phyloP scores from a whole-genome alignment of 2,888 invertebrate genomes.

The Augiades crinisus region DNA sequence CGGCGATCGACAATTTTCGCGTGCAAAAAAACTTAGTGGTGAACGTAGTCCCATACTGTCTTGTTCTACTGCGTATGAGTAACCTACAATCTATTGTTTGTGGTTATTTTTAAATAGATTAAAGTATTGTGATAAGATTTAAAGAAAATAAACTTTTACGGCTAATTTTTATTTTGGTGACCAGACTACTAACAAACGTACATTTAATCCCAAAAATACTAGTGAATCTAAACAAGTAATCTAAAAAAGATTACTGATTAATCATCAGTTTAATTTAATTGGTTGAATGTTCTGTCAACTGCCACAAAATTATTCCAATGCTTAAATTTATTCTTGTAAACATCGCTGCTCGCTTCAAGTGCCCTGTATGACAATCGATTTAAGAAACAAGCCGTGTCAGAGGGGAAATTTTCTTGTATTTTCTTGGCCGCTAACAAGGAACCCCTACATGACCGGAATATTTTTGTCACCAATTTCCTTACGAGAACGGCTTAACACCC shows the following conservation, averaged over 20 bases:
- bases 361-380: conserved; percentile 27
- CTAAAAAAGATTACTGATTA: no score
- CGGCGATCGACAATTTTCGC: conserved; percentile 53
- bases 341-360: neutral
- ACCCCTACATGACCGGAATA: conserved; percentile 75
- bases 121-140: no score
- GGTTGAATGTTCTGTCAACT: no score
- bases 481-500: conserved; percentile 67
- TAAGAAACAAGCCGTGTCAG: conserved; percentile 61
- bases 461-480: conserved; percentile 74
- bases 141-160: no score
- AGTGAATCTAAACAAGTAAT: no score
- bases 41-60: conserved; percentile 44
- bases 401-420: conserved; percentile 58
- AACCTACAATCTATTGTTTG: neutral
- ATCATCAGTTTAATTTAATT: no score
- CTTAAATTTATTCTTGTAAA: neutral
- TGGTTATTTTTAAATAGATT: neutral
- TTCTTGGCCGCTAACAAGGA: conserved; percentile 72
- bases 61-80: neutral
- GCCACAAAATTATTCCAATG: neutral
- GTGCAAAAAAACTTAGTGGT: conserved; percentile 56
- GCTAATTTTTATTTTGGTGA: no score
- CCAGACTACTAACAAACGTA: no score
- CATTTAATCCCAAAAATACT: no score